Percentiles rank a stretch among this genome's conserved stretches.
These are phyloP conservation scores for Andrena dorsata DNA, from an alignment of 2,888 invertebrate genomes.

Conservation along the genomic window DNA sequence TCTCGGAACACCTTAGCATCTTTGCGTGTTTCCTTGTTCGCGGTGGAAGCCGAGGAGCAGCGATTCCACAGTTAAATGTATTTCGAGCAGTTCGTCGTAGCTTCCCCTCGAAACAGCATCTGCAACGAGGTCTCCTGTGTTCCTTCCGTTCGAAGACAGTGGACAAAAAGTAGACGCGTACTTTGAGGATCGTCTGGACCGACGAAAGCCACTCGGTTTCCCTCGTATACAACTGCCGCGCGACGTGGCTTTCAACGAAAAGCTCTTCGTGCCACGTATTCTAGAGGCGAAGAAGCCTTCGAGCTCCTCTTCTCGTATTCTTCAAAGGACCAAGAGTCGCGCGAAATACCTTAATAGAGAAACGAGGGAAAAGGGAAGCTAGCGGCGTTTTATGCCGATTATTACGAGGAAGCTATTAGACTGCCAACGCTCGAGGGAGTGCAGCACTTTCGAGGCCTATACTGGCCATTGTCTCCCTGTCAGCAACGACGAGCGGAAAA, in stretches of 20 bases:
- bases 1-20: not conserved
- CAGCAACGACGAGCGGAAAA: conserved; percentile 38
- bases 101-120: conserved; percentile 42
- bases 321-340: conserved; percentile 30
- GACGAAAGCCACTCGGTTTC: conserved; percentile 19
- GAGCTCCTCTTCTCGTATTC: conserved; percentile 3
- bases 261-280: conserved; percentile 24
- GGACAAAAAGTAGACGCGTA: conserved; percentile 5
- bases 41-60: conserved; percentile 20
- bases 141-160: conserved; percentile 8
- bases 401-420: conserved; percentile 57
- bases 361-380: conserved; percentile 27
- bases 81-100: conserved; percentile 45
- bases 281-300: not conserved
- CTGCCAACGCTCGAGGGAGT: conserved; percentile 25
- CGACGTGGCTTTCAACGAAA: not conserved
- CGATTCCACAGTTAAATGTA: conserved; percentile 62
- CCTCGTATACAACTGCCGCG: not conserved
- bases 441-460: conserved; percentile 28
- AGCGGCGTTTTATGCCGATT: conserved; percentile 49
- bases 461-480: conserved; percentile 39
- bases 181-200: conserved; percentile 6
- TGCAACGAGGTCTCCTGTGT: conserved; percentile 2
- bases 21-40: not conserved
- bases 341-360: conserved; percentile 35